phyloP scores from a whole-genome alignment of 2,888 invertebrate species.

The Quadroppia sp. region DNA sequence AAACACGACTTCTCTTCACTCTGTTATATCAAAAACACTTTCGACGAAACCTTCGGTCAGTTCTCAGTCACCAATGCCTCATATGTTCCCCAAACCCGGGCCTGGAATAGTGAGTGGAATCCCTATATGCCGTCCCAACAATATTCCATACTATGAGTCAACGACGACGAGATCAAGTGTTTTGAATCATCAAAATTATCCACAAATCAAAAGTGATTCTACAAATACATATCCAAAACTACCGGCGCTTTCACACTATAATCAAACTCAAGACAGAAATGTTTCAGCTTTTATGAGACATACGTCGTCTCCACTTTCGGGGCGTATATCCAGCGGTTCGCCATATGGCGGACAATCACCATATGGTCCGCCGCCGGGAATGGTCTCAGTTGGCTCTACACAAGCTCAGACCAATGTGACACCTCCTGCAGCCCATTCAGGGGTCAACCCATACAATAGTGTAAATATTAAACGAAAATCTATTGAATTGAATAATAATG shows the following conservation, averaged over 20 bases:
- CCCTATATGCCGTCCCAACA: conserved; percentile 45
- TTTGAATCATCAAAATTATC: conserved; percentile 10
- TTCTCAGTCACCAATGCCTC: conserved; percentile 42
- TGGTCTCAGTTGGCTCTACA: neutral
- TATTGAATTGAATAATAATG: conserved; percentile 1
- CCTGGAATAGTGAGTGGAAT: conserved; percentile 47
- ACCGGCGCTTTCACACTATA: conserved; percentile 1
- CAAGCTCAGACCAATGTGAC: neutral
- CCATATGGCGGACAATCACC: conserved; percentile 18
- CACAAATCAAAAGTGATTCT: conserved; percentile 1
- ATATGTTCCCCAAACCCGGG: conserved; percentile 44
- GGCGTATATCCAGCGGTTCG: conserved; percentile 9
- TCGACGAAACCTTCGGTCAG: too few relatives aligned
- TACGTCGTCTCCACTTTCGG: conserved; percentile 18
- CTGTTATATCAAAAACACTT: conserved; percentile 40
- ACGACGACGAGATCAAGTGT: neutral
- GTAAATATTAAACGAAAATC: conserved; percentile 23
- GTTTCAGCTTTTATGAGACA: conserved; percentile 6
- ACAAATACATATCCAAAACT: conserved; percentile 28
- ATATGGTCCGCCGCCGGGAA: conserved; percentile 34
- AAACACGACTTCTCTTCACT: conserved; percentile 42
- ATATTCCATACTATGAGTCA: conserved; percentile 43
- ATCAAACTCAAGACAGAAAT: conserved; percentile 17
- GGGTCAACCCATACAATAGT: conserved; percentile 1
- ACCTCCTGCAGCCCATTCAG: conserved; percentile 33